Evolutionary conservation across 2,113 vertebrate genomes (phyloP).

Genomic region (Sterna hirundo): DNA sequence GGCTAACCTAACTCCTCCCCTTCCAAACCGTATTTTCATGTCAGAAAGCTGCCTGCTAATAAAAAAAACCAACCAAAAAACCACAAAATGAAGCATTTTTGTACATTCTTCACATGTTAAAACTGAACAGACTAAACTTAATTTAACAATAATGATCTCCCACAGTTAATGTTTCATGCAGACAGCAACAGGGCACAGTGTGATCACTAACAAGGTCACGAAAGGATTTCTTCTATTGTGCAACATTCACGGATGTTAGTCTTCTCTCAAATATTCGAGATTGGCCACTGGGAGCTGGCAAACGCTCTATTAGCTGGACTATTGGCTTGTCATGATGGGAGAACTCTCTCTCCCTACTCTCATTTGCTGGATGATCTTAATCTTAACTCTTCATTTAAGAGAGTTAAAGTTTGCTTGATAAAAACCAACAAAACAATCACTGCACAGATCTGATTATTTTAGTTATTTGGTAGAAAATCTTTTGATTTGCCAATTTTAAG

Average conservation of each 20-base stretch:
- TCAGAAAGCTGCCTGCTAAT: background rate
- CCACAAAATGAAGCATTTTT: background rate
- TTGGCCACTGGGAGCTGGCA: background rate
- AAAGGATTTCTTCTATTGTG: background rate
- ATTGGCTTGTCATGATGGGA: background rate
- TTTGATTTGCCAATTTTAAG: background rate
- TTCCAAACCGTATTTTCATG: background rate
- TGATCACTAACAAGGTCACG: background rate
- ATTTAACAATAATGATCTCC: background rate
- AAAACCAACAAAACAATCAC: background rate
- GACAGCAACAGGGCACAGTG: background rate
- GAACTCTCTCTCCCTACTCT: background rate
- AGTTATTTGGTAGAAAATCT: background rate
- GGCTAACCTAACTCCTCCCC: background rate
- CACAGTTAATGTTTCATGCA: constrained; percentile 2
- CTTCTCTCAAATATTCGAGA: background rate
- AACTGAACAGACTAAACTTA: background rate
- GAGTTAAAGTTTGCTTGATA: background rate
- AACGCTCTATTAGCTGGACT: background rate
- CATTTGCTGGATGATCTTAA: background rate
- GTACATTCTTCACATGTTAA: background rate
- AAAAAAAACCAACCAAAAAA: background rate
- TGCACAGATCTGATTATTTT: background rate
- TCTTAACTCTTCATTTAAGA: background rate
- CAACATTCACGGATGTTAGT: background rate